Conservation (phyloP, 2,113 vertebrate species). For the Platysternon megacephalum region DNA sequence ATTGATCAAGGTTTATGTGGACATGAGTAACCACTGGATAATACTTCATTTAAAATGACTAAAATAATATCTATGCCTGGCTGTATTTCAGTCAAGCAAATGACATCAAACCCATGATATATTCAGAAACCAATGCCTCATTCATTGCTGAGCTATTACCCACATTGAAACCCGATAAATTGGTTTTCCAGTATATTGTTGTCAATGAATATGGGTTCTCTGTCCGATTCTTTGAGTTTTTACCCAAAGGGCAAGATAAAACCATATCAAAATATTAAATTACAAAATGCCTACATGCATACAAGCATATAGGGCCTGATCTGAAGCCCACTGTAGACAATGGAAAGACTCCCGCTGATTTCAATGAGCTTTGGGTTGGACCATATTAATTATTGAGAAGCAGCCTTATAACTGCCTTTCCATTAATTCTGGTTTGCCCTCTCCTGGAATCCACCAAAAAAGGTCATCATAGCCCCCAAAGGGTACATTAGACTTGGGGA, state of each 20-base stretch:
- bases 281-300: not conserved
- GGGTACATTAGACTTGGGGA: not conserved
- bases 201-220: not conserved
- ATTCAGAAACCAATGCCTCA: not conserved
- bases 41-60: not conserved
- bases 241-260: not conserved
- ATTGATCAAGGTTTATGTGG: fast-evolving
- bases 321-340: not conserved
- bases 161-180: not conserved
- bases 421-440: not conserved
- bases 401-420: not conserved
- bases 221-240: not conserved
- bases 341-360: not conserved
- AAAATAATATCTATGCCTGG: not conserved
- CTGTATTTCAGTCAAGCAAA: not conserved
- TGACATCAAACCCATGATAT: not conserved
- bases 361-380: not conserved
- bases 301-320: not conserved
- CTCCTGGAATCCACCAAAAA: not conserved
- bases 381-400: not conserved
- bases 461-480: not conserved
- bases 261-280: not conserved
- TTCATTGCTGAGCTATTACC: not conserved
- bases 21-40: not conserved
- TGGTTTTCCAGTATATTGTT: not conserved